These are phyloP conservation scores for Nanorana parkeri DNA, from an alignment of 2,113 vertebrate species.

Conservation along the genomic window DNA sequence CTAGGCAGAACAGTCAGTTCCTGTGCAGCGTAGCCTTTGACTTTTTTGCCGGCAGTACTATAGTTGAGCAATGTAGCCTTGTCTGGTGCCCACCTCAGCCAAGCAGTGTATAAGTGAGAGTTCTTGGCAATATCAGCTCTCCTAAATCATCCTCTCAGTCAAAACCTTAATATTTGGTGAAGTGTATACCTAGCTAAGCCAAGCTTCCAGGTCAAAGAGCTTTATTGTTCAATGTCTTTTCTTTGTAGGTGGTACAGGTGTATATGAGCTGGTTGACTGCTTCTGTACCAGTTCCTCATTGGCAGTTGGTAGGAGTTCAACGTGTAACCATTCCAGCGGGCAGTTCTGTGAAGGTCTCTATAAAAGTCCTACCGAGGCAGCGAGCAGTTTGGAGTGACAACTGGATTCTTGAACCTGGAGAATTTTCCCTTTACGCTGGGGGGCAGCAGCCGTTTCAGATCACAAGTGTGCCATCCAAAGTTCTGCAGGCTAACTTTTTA, in stretches of 20 bases:
- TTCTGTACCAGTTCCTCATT: conserved; percentile 60
- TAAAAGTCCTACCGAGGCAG: conserved; percentile 58
- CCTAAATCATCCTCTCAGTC: too few species aligned
- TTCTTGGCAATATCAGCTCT: too few species aligned
- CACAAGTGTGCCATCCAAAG: conserved; percentile 26
- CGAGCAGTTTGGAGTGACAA: conserved; percentile 61
- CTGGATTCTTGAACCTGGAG: conserved; percentile 63
- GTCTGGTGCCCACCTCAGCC: too few species aligned
- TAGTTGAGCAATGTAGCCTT: too few species aligned
- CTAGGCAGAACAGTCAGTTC: too few species aligned
- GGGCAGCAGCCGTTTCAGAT: conserved; percentile 68
- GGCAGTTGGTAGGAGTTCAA: conserved; percentile 71
- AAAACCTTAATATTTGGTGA: too few species aligned
- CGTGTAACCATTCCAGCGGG: not conserved
- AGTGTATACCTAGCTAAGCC: not conserved
- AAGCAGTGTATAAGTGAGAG: too few species aligned
- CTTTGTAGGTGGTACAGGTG: conserved; percentile 68
- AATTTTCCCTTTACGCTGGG: conserved; percentile 64
- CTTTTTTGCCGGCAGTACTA: too few species aligned
- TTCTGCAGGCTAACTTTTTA: conserved; percentile 30
- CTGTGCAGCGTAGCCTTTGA: too few species aligned
- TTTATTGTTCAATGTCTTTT: not conserved
- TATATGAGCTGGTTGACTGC: conserved; percentile 69
- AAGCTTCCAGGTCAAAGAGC: not conserved
- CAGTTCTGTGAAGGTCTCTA: conserved; percentile 56